These are phyloP conservation scores for Octonoba sinensis DNA, from an alignment of 2,888 invertebrate species.

Conservation along the genomic window DNA sequence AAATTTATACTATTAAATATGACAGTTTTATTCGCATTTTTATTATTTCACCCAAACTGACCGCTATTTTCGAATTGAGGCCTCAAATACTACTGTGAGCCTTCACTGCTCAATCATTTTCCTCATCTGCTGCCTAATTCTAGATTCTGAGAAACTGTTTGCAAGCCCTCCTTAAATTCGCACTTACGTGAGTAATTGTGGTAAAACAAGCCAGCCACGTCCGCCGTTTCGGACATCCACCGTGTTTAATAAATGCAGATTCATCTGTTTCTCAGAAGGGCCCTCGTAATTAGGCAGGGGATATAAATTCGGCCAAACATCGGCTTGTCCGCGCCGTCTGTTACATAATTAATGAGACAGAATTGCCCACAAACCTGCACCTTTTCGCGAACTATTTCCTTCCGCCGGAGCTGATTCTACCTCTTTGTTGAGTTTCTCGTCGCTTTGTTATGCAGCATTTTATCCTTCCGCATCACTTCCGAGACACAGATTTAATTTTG, in stretches of 20 bases:
- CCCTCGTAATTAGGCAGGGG: slow-evolving; percentile 40
- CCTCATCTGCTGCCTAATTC: too few species aligned
- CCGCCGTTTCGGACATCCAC: slow-evolving; percentile 4
- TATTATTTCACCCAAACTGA: too few species aligned
- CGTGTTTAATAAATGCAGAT: slow-evolving; percentile 26
- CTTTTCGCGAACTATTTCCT: slow-evolving; percentile 5
- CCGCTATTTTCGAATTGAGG: too few species aligned
- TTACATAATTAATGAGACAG: slow-evolving; percentile 43
- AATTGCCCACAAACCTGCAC: background rate
- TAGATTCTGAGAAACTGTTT: too few species aligned
- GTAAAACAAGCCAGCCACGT: too few species aligned
- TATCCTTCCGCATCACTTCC: background rate
- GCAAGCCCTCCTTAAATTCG: too few species aligned
- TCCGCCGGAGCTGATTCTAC: background rate
- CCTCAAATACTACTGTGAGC: too few species aligned
- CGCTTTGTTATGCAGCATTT: slow-evolving; percentile 5
- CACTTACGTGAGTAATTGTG: too few species aligned
- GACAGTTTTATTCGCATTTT: too few species aligned
- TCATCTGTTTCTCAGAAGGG: slow-evolving; percentile 21
- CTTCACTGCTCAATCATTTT: too few species aligned
- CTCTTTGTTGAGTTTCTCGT: slow-evolving; percentile 1
- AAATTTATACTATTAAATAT: too few species aligned
- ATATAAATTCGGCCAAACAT: slow-evolving; percentile 44
- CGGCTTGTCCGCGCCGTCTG: slow-evolving; percentile 52
- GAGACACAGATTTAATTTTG: background rate